Evolutionary conservation across 2,888 invertebrate genomes (phyloP), one percentile per base, ranked within the genome.

Genomic region (Drosophila suboccidentalis): DNA sequence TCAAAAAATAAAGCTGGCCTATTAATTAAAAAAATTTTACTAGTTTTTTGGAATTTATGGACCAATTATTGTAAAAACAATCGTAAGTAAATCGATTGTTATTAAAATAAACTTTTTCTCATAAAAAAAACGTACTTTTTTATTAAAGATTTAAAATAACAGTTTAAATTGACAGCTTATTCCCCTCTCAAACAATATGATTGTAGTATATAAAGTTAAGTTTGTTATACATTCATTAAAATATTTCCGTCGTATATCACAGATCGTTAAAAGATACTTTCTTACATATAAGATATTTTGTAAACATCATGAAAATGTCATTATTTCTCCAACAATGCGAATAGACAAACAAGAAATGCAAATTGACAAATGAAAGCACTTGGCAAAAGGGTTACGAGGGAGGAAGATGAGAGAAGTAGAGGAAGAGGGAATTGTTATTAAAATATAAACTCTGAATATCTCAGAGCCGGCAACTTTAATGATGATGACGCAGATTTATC

Each of bases 401-500:
- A 19, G 11, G 19, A 11, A 5, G 43, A 50, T 9, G 13, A 19
- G 41, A 22, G 17, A 17, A 15, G 47, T n/a, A 43, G 44, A 15
- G 22, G 5, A 19, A 29, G 47, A 22, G 13, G 46, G 55, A 34
- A 29, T 41, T 41, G 36, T 36, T 58, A 13, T 22, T 34, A 49
- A 29, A 38, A 34, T 36, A 39, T 19, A n/a, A 19, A 51, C 44
- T 47, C 13, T 41, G n/a, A 13, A 17, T 51, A 34, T 54, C 53
- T 62, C 51, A 68, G 75, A 72, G 68, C 78, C 78, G 80, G 78
- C 61, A 75, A 78, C 75, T 83, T 83, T 75, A 82, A 81, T 87
- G 75, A 82, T 83, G 87, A 86, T 82, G 87, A 78, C 75, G 82
- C 84, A 67, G 75, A 72, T 61, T 80, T 85, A 66, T 54, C 32